Conservation (phyloP, 2,888 invertebrate species). For the Cordilura impudica region DNA sequence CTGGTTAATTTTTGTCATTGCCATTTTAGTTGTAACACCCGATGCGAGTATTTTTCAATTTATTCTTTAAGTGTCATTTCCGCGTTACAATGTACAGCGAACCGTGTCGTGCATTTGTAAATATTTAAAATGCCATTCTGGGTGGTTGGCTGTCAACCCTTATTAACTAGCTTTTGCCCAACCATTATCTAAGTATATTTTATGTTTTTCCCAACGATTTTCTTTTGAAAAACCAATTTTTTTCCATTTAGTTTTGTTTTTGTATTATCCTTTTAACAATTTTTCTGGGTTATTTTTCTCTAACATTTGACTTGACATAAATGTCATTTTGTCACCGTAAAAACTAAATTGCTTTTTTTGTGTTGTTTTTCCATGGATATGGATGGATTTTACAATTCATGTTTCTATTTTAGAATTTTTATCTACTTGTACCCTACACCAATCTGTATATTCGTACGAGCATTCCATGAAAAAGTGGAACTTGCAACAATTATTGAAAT, state of each 20-base stretch:
- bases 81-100: not conserved
- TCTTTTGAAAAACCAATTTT: not conserved
- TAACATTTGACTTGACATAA: conserved; percentile 36
- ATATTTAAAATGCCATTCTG: not conserved
- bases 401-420: too few relatives aligned
- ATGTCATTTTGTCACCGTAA: conserved; percentile 43
- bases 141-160: not conserved
- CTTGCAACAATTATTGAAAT: too few relatives aligned
- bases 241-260: not conserved
- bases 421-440: too few relatives aligned
- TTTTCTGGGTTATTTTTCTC: not conserved
- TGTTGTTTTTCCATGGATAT: not conserved
- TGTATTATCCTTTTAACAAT: not conserved
- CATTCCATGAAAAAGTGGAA: too few relatives aligned
- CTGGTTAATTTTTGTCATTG: not conserved
- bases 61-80: not conserved
- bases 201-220: not conserved
- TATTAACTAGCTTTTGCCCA: not conserved
- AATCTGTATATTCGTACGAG: too few relatives aligned
- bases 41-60: not conserved
- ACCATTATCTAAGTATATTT: not conserved
- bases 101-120: too few relatives aligned
- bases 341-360: conserved; percentile 21
- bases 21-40: not conserved
- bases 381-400: too few relatives aligned